Conservation (phyloP, 2,888 invertebrate species). For the Axea sp. region DNA sequence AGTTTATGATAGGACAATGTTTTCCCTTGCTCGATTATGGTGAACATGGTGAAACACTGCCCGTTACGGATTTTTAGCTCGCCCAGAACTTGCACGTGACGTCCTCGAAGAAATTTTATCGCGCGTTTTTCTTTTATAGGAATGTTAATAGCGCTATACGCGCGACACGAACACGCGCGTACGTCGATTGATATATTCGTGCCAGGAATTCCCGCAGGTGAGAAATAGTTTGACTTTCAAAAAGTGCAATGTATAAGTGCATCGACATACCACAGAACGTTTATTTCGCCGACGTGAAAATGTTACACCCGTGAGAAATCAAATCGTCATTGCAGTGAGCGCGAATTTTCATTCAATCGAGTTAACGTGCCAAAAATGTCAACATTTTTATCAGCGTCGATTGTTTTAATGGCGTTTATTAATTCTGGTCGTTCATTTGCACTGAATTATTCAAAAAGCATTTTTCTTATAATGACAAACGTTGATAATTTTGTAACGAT, state of each 20-base stretch:
- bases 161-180: slow-evolving; percentile 24
- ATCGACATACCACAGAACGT: not conserved
- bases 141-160: slow-evolving; percentile 32
- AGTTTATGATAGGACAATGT: too few relatives aligned
- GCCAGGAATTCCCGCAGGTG: slow-evolving; percentile 24
- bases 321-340: slow-evolving; percentile 1
- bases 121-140: slow-evolving; percentile 52
- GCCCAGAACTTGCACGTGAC: slow-evolving; percentile 29
- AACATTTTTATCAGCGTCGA: slow-evolving; percentile 17
- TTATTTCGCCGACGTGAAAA: not conserved
- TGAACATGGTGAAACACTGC: slow-evolving; percentile 35
- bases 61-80: slow-evolving; percentile 25
- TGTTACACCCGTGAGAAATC: slow-evolving; percentile 3
- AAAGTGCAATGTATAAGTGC: too few relatives aligned
- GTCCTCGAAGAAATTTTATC: slow-evolving; percentile 41
- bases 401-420: too few relatives aligned
- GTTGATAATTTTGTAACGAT: too few relatives aligned
- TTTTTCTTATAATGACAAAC: too few relatives aligned
- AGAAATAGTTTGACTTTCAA: slow-evolving; percentile 20
- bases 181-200: slow-evolving; percentile 44
- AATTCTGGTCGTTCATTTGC: too few relatives aligned
- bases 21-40: slow-evolving; percentile 40
- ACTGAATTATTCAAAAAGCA: too few relatives aligned
- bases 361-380: slow-evolving; percentile 19
- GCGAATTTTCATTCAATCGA: slow-evolving; percentile 8